These are phyloP conservation scores for Chionis minor DNA, from an alignment of 2,113 vertebrate genomes.

Conservation along the genomic window DNA sequence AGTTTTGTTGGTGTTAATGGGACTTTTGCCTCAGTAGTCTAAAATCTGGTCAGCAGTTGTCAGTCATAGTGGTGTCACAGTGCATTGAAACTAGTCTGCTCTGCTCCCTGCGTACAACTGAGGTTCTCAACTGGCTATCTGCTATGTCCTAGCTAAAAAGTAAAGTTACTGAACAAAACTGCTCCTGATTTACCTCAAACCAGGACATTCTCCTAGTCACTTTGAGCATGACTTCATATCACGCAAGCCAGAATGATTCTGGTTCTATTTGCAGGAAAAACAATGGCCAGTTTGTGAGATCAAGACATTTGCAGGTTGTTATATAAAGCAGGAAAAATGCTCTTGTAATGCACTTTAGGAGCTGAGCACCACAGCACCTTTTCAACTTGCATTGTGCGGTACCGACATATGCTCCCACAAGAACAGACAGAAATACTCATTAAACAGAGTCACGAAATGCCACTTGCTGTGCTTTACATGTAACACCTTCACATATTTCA, in stretches of 20 bases:
- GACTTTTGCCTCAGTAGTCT: not conserved
- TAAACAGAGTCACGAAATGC: not conserved
- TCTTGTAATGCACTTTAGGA: not conserved
- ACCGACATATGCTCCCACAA: rapidly evolving
- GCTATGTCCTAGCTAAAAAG: too few relatives aligned
- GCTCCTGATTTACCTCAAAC: too few relatives aligned
- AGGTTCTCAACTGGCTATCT: not conserved
- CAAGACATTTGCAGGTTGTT: not conserved
- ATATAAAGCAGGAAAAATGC: not conserved
- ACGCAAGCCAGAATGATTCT: not conserved
- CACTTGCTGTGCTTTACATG: not conserved
- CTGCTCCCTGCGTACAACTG: rapidly evolving
- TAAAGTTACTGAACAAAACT: too few relatives aligned
- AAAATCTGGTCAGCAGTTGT: not conserved
- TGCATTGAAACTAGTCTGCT: not conserved
- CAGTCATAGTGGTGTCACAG: not conserved
- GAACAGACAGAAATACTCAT: not conserved
- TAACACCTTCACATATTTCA: not conserved
- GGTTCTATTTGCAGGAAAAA: not conserved
- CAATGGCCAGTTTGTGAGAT: not conserved
- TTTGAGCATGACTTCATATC: not conserved
- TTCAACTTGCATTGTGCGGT: not conserved
- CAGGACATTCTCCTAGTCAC: not conserved
- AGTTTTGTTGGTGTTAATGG: not conserved
- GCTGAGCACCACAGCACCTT: not conserved